Conservation (phyloP, 2,113 vertebrate species). For the Oryzias javanicus region DNA sequence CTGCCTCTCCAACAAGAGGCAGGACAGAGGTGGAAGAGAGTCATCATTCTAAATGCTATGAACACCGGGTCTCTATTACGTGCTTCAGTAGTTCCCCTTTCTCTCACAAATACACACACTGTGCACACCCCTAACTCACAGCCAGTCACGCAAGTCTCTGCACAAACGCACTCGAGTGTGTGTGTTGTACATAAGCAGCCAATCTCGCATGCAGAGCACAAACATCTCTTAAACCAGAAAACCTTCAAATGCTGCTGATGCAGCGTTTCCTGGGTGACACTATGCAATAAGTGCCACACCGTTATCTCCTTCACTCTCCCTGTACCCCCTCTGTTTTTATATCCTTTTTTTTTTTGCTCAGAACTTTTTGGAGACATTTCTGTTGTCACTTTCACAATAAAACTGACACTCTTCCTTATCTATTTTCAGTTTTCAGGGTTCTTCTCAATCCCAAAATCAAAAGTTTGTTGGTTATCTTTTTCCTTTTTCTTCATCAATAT, state of each 20-base stretch:
- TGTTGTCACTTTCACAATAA: too few species aligned
- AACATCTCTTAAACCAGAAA: slow-evolving; percentile 36
- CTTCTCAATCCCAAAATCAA: too few species aligned
- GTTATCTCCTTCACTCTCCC: slow-evolving; percentile 32
- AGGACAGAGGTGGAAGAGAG: slow-evolving; percentile 30
- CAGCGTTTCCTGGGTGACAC: slow-evolving; percentile 43
- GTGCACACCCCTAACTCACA: slow-evolving; percentile 26
- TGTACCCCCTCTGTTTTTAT: slow-evolving; percentile 28
- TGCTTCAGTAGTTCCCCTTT: slow-evolving; percentile 43
- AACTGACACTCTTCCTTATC: too few species aligned
- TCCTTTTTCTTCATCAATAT: too few species aligned
- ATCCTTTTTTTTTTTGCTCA: slow-evolving; percentile 6
- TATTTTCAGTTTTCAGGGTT: too few species aligned
- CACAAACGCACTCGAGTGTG: slow-evolving; percentile 27
- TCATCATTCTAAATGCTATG: slow-evolving; percentile 49
- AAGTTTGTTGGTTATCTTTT: too few species aligned
- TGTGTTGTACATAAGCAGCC: slow-evolving; percentile 12
- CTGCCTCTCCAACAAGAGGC: slow-evolving; percentile 23
- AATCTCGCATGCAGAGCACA: background rate
- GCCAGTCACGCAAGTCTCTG: slow-evolving; percentile 43
- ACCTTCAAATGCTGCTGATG: slow-evolving; percentile 54
- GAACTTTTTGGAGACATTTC: too few species aligned
- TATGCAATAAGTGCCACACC: slow-evolving; percentile 22
- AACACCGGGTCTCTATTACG: slow-evolving; percentile 59
- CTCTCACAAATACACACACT: slow-evolving; percentile 35